Evolutionary conservation across 2,888 invertebrate species (phyloP), one percentile per base, ranked within the genome.

Genomic region (Cheilosia variabilis): DNA sequence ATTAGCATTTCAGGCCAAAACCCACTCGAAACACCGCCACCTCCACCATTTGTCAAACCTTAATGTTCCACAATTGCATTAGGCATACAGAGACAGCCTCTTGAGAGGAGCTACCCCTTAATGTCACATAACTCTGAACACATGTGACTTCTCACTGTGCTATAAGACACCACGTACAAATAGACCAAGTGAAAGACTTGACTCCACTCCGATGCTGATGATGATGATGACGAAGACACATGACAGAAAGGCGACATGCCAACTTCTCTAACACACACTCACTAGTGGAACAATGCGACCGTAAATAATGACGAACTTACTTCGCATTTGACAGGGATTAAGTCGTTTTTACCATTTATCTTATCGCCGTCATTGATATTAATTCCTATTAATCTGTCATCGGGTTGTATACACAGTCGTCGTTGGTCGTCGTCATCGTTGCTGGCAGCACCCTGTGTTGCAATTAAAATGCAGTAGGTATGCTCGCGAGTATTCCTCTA

Each of bases 351-450:
- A 68, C 79, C 73, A 83, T 83, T 79, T 79, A 83, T 83, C 83
- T 83, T 83, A 83, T 79, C 68, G 73, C 60, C 73, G 83, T 75
- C 83, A 83, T 78, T 79, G 83, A 73, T 83, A 83, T 83, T 83
- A 79, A 83, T 79, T 83, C 83, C 58, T 83, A 79, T 83, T 79
- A 83, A 83, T 83, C 83, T 83, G 69, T 83, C 83, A 83, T 79
- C 79, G 73, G 55, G 78, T 63, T 60, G 52, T 50, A n/a, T 43
- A 19, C 22, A 24, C 22, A 31, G 47, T 34, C 41, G 10, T 34
- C 27, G 10, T 34, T 22, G 17, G 27, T 37, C 24, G 27, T 37
- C 24, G 37, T 24, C 63, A 62, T 63, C 45, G 41, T n/a, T 27
- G 50, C 31, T 43, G 37, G 63, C 63, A 63, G 73, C 75, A 75